Conservation (phyloP, 2,113 vertebrate genomes). For the Semicossyphus pulcher region DNA sequence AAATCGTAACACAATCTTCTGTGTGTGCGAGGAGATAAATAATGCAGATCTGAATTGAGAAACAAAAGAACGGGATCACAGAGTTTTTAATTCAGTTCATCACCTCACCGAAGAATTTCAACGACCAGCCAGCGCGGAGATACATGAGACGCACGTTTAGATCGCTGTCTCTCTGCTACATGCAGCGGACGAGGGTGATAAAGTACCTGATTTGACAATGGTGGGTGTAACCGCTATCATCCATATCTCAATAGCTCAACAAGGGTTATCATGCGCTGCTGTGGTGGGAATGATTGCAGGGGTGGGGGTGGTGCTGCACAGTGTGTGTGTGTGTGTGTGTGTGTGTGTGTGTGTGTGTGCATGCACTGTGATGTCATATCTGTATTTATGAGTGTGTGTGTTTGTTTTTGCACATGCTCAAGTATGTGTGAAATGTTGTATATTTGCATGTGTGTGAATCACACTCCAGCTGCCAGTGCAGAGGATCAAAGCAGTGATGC, state of each 20-base stretch:
- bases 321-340: background rate
- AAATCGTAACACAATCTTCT: slow-evolving; percentile 9
- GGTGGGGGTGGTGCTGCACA: slow-evolving; percentile 11
- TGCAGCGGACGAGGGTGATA: slow-evolving; percentile 42
- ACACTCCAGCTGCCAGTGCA: slow-evolving; percentile 59
- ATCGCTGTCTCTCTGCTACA: slow-evolving; percentile 31
- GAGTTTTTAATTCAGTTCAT: slow-evolving; percentile 32
- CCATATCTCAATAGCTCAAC: slow-evolving; percentile 68
- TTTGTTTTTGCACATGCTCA: slow-evolving; percentile 25
- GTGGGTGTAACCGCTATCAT: slow-evolving; percentile 56
- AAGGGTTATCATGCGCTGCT: slow-evolving; percentile 67
- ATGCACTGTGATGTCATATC: slow-evolving; percentile 23
- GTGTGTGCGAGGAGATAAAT: slow-evolving; percentile 21
- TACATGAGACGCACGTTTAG: slow-evolving; percentile 22
- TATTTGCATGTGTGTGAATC: slow-evolving; percentile 21
- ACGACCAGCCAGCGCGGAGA: slow-evolving; percentile 1
- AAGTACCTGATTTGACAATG: slow-evolving; percentile 63
- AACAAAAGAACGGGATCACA: slow-evolving; percentile 37
- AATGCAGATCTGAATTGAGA: slow-evolving; percentile 30
- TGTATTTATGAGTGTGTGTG: slow-evolving; percentile 15
- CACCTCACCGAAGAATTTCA: slow-evolving; percentile 19
- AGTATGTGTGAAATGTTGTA: slow-evolving; percentile 44
- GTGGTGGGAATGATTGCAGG: slow-evolving; percentile 33
- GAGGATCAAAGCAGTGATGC: slow-evolving; percentile 29
- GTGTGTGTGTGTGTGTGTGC: background rate